Evolutionary conservation across 2,888 invertebrate genomes (phyloP), one percentile per base, ranked within the genome.

Genomic region (Campoletis raptor): DNA sequence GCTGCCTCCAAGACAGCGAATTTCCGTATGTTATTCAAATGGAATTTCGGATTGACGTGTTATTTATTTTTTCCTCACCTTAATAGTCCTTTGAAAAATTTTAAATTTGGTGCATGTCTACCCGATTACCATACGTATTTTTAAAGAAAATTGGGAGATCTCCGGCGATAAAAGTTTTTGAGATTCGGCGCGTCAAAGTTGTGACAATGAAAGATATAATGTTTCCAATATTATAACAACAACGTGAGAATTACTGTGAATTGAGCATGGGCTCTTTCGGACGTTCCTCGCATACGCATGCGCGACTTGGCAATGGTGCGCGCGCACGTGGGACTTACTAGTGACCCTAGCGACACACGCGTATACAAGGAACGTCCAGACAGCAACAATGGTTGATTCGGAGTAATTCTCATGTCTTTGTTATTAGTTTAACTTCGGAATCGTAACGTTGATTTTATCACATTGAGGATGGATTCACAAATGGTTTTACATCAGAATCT

Each of bases 401-500:
- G 45, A 12, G 52, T 52, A 2, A 4, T 18, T 15, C 2, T 18
- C 3, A 2, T 18, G 18, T 48, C 6, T n/a, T 52, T 10, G 45
- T 9, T 12, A 8, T 72, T 36, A n/a, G 69, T 36, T 24, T 18
- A 69, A 69, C 30, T 30, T 9, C 36, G 9, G 42, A 40, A 40
- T n/a, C 4, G 12, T 42, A 54, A n/a, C 54, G 2, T 18, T 54
- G 0, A n/a, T 54, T 54, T 54, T 8, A 54, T 0, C 5, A 54
- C 30, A 30, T 30, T 3, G 30, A 30, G 30, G 3, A 45, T 69
- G 52, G n/a, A n/a, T 79, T 40, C 61, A 21, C 24, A 42, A 42
- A 18, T 24, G 24, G 66, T 70, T 40, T 70, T 79, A 79, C 79
- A 69, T 57, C 69, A 67, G 69, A 37, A 79, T 21, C 48, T 69